Conservation (phyloP, 2,888 invertebrate species). For the Epirrhoe tristata region DNA sequence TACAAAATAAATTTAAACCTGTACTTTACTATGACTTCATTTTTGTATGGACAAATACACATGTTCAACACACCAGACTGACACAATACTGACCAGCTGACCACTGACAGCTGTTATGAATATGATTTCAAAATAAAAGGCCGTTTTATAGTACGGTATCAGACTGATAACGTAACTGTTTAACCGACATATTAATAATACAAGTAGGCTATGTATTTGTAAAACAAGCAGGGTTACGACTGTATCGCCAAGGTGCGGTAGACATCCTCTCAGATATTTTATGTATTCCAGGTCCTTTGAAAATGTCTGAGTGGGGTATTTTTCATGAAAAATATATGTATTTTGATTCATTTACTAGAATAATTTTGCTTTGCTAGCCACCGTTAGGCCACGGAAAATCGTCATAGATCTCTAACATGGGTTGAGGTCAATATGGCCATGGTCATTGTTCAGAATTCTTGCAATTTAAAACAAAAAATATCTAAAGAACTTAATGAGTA, state of each 20-base stretch:
- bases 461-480: slow-evolving; percentile 35
- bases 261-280: too few relatives aligned
- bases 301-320: too few relatives aligned
- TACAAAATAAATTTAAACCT: too few relatives aligned
- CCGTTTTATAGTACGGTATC: slow-evolving; percentile 31
- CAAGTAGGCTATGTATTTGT: slow-evolving; percentile 14
- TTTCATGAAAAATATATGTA: background rate
- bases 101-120: slow-evolving; percentile 34
- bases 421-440: slow-evolving; percentile 55
- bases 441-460: slow-evolving; percentile 56
- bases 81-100: slow-evolving; percentile 31
- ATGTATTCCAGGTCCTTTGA: too few relatives aligned
- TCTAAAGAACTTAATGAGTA: too few relatives aligned
- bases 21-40: background rate
- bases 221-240: too few relatives aligned
- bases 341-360: background rate
- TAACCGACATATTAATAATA: slow-evolving; percentile 10
- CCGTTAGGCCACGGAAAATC: too few relatives aligned
- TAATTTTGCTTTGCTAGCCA: too few relatives aligned
- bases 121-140: slow-evolving; percentile 39
- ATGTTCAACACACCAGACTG: slow-evolving; percentile 17
- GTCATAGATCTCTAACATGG: slow-evolving; percentile 25
- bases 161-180: slow-evolving; percentile 27
- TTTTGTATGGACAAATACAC: background rate
- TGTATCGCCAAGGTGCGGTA: too few relatives aligned